phyloP scores from a whole-genome alignment of 2,888 invertebrate genomes.

The Ectemnius continuus region DNA sequence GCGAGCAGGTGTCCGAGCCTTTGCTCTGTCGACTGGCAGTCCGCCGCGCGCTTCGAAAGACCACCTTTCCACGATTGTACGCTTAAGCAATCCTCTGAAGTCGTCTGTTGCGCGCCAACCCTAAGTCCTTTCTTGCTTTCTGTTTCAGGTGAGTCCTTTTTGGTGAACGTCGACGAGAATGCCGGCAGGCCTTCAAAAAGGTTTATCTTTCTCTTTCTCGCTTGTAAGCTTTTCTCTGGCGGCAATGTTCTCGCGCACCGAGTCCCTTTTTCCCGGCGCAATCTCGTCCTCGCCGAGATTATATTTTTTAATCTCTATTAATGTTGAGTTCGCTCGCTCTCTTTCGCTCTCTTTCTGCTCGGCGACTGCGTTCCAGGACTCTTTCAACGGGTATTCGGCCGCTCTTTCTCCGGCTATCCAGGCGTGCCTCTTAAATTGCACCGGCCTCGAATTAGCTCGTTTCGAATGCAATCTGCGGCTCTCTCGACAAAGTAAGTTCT shows the following conservation, averaged over 20 bases:
- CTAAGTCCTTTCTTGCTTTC: neutral
- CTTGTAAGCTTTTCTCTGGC: neutral
- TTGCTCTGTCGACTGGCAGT: too few relatives aligned
- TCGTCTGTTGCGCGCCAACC: neutral
- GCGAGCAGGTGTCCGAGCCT: too few relatives aligned
- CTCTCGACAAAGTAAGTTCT: too few relatives aligned
- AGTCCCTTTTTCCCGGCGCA: slow-evolving; percentile 6
- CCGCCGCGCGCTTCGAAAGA: neutral
- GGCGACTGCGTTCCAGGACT: neutral
- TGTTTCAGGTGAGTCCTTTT: slow-evolving; percentile 30
- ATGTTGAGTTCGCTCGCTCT: neutral
- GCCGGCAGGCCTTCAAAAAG: neutral
- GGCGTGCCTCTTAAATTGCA: slow-evolving; percentile 1
- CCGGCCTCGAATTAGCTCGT: slow-evolving; percentile 1
- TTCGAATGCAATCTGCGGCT: neutral
- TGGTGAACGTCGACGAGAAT: neutral
- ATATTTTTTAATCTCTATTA: slow-evolving; percentile 22
- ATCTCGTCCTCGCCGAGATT: slow-evolving; percentile 11
- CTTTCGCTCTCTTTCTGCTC: too few relatives aligned
- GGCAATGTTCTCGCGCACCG: neutral
- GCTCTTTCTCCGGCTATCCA: neutral
- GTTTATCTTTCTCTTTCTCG: neutral
- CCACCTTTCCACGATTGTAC: neutral
- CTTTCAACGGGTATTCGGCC: neutral
- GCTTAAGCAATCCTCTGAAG: neutral